A percentile compares a stretch with the other conserved stretches of the same genome.
phyloP scores from a whole-genome alignment of 2,113 vertebrate genomes.

The Brachionichthys hirsutus region DNA sequence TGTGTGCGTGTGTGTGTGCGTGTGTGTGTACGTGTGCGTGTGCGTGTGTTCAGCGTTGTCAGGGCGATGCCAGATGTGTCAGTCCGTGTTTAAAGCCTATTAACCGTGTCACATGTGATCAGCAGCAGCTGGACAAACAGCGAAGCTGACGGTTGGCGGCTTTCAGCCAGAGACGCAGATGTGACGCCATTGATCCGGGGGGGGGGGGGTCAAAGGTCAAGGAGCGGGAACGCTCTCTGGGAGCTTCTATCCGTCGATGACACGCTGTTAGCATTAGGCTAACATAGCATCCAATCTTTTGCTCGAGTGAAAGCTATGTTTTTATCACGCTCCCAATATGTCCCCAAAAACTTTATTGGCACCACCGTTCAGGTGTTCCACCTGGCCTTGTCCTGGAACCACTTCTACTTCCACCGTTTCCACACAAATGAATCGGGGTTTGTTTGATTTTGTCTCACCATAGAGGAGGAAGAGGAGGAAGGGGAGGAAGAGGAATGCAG shows the following conservation, averaged over 20 bases:
- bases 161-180: conserved; percentile 12
- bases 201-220: conserved; percentile 7
- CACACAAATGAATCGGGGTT: conserved; percentile 6
- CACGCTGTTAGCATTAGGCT: not conserved
- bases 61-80: conserved; percentile 52
- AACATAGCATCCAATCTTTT: too few relatives aligned
- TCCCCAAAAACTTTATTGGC: too few relatives aligned
- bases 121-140: conserved; percentile 43
- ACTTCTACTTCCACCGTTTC: not conserved
- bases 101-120: conserved; percentile 49
- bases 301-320: too few relatives aligned
- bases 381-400: not conserved
- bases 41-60: conserved; percentile 35
- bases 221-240: not conserved
- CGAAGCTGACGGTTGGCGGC: conserved; percentile 25
- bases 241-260: not conserved
- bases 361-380: too few relatives aligned
- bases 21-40: conserved; percentile 17
- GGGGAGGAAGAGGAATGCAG: not conserved
- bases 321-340: too few relatives aligned
- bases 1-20: conserved; percentile 23
- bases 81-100: conserved; percentile 56
- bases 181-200: conserved; percentile 9
- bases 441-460: conserved; percentile 2
- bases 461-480: not conserved